phyloP scores from a whole-genome alignment of 2,113 vertebrate species.

The Myrmophylax atrothorax region DNA sequence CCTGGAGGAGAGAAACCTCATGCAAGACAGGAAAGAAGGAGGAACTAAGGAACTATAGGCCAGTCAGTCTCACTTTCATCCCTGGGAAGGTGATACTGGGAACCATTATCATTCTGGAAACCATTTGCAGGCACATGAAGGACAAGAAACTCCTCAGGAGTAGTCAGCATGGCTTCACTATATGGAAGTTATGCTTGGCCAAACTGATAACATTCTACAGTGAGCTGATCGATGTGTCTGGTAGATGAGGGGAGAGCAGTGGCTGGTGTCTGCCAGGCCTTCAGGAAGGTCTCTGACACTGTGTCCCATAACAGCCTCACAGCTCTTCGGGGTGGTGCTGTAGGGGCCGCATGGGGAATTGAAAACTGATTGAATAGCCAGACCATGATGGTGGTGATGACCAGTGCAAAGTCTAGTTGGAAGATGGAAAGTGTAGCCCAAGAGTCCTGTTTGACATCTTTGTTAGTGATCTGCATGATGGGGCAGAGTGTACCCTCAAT shows the following conservation, averaged over 20 bases:
- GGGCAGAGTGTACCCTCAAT: neutral
- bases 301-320: neutral
- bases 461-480: accelerated
- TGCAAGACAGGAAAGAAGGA: neutral
- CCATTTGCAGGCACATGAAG: neutral
- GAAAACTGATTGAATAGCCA: neutral
- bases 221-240: neutral
- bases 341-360: neutral
- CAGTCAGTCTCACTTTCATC: neutral
- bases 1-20: neutral
- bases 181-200: neutral
- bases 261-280: neutral
- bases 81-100: neutral
- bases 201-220: neutral
- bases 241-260: neutral
- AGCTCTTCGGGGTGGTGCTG: neutral
- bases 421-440: neutral
- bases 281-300: neutral
- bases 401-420: neutral
- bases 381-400: neutral
- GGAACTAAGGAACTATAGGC: neutral
- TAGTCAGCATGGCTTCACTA: neutral
- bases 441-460: neutral
- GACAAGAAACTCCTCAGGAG: neutral
- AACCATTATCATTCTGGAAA: neutral